Base-by-base conservation (phyloP, 1,140 invertebrate species). In the Mactra quadrangularis region DNA sequence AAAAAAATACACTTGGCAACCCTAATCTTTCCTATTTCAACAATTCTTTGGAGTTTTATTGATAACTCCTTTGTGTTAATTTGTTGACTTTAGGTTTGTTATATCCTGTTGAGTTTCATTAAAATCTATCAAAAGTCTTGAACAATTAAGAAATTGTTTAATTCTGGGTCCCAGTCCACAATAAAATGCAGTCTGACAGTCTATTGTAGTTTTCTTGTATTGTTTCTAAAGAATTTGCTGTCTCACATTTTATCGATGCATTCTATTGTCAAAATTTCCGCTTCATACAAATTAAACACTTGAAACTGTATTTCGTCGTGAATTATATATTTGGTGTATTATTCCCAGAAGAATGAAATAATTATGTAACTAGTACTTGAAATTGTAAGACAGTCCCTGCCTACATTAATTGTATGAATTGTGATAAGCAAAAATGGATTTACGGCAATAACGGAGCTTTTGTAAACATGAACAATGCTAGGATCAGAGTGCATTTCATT, bases 261-360 rank as follows among this genome's bases (percentile, higher is more conserved):
- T 13, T 31, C 38, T 68, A 76, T 76, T 76, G 72, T 62, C 7
- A 76, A 76, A 76, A 60, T 60, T 76, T 76, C 72, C 57, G 72
- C 60, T 59, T 76, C 57, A n/a, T 76, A 45, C 55, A 76, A 60
- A 59, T 50, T 22, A 52, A 62, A 47, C 41, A 47, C 57, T 62
- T 60, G 57, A 62, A 76, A 76, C 41, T 76, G 19, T 38, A 76
- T 76, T 76, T 52, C 29, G 38, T 76, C 29, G 22, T 76, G 72
- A 60, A 76, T 76, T 29, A 60, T 76, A 76, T 76, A 47, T 29
- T 35, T 29, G 38, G 29, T 47, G 41, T 19, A 52, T 52, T 76
- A 47, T 76, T 60, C 45, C 9, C 55, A 31, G 38, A 60, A 45
- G 72, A 76, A 76, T 38, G 57, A 76, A 60, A 76, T 76, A 60